These are phyloP conservation scores for Acleris laterana DNA, from an alignment of 2,888 invertebrate species.

Conservation along the genomic window DNA sequence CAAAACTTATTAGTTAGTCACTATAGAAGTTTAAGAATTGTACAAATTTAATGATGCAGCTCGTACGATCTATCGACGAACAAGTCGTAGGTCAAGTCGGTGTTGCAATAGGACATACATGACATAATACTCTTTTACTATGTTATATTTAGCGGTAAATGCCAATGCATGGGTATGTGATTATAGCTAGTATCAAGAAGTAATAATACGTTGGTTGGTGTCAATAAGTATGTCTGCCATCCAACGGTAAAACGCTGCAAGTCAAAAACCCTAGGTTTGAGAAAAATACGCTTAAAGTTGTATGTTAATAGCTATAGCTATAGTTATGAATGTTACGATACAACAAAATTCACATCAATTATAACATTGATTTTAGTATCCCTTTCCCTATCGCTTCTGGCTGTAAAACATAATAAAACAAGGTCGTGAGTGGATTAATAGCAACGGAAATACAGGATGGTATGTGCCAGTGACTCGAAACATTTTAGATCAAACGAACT, in stretches of 20 bases:
- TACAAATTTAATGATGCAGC: background rate
- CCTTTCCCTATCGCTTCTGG: slow-evolving; percentile 27
- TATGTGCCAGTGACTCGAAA: slow-evolving; percentile 17
- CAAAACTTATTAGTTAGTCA: too few species aligned
- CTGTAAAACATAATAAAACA: slow-evolving; percentile 17
- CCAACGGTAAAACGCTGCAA: too few species aligned
- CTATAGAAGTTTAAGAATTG: background rate
- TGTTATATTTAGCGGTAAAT: slow-evolving; percentile 9
- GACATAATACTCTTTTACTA: slow-evolving; percentile 18
- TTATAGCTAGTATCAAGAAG: background rate
- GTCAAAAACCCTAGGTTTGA: too few species aligned
- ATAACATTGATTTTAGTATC: slow-evolving; percentile 13
- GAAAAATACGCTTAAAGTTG: too few species aligned
- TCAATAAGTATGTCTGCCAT: too few species aligned
- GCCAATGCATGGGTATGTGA: slow-evolving; percentile 1
- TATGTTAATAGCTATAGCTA: too few species aligned
- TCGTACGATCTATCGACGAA: slow-evolving; percentile 35
- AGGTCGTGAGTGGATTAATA: slow-evolving; percentile 34
- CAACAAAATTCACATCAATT: background rate
- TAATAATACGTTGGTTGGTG: background rate
- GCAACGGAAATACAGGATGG: slow-evolving; percentile 18
- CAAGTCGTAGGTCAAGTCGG: slow-evolving; percentile 52
- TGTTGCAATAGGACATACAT: slow-evolving; percentile 7
- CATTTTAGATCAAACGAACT: slow-evolving; percentile 4
- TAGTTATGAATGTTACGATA: too few species aligned